Percentiles rank a stretch among this genome's conserved stretches.
These are phyloP conservation scores for Hiodon alosoides DNA, from an alignment of 2,113 vertebrate genomes.

Conservation along the genomic window DNA sequence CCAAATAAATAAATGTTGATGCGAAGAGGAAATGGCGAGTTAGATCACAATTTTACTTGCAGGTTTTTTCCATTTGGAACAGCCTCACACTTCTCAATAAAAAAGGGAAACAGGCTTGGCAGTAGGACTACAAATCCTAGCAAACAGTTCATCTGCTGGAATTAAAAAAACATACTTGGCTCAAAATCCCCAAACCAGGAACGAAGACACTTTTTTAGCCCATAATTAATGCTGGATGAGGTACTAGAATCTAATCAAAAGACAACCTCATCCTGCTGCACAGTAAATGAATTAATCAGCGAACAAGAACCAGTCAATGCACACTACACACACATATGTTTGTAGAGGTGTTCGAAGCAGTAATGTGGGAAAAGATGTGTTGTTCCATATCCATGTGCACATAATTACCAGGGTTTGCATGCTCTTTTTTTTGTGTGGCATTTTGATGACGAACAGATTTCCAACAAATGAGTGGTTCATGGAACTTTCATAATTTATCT, in stretches of 20 bases:
- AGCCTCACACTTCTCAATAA: constrained; percentile 74
- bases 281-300: neutral
- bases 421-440: constrained; percentile 4
- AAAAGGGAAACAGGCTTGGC: constrained; percentile 70
- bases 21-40: constrained; percentile 79
- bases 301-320: constrained; percentile 1
- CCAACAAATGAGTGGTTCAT: constrained; percentile 13
- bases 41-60: constrained; percentile 73
- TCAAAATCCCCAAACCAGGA: constrained; percentile 14
- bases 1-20: constrained; percentile 82
- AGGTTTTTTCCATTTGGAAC: constrained; percentile 78
- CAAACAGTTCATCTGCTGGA: constrained; percentile 64
- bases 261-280: neutral
- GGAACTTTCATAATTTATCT: constrained; percentile 13
- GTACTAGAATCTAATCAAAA: neutral
- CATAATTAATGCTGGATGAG: neutral
- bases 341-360: constrained; percentile 7
- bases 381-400: neutral
- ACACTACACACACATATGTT: neutral
- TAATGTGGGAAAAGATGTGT: neutral
- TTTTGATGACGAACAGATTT: constrained; percentile 10
- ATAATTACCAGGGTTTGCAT: constrained; percentile 8
- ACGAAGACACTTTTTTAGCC: neutral
- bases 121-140: constrained; percentile 60
- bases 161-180: constrained; percentile 4